Base-by-base conservation (phyloP, 2,113 vertebrate species). In the Chlorodrepanis virens region DNA sequence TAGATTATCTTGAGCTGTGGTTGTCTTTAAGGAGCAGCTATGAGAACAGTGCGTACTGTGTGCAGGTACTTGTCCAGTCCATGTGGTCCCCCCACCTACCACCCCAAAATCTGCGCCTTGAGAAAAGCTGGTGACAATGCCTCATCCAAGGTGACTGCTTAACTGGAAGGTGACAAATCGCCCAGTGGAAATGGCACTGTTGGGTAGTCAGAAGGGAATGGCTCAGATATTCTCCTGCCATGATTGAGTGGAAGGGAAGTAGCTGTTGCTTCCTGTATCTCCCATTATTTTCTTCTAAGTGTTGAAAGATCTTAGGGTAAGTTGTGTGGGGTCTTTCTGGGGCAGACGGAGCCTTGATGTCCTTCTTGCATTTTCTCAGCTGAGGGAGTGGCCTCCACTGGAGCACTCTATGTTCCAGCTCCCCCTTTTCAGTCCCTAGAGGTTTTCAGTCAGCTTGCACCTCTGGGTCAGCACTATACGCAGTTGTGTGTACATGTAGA, bases 1-100 rank as follows among this genome's bases (percentile, higher is more conserved):
- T 23, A 94, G 44, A 57, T 89, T 82, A 83, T 44, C 77, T 96
- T 40, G 77, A 88, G 56, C 37, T 74, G 52, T 64, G 78, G 59
- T 21, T 87, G 65, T 70, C 49, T 90, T 82, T 93, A 45, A 78
- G 81, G 63, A 87, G 37, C 16, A 85, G 23, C 91, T 74, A n/a
- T 45, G 49, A 90, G 80, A 86, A 47, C 2, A 4, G 40, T 49
- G n/a, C 72, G 65, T 67, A 49, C 67, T 47, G 31, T 75, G 64
- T 49, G 27, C 47, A 65, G 60, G 35, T 72, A 44, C 31, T 92
- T 82, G 37, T n/a, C 9, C 54, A 88, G 59, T 35, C 35, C 75
- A 0, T 78, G 14, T 39, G n/a, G 42, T 47, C n/a, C 59, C 29
- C 9, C 6, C 54, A 7, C 53, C 33, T 13, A 24, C 29, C 28